Percentiles rank a stretch among this genome's conserved stretches.
Conservation (phyloP, 2,888 invertebrate species). For the Xylota sylvarum region DNA sequence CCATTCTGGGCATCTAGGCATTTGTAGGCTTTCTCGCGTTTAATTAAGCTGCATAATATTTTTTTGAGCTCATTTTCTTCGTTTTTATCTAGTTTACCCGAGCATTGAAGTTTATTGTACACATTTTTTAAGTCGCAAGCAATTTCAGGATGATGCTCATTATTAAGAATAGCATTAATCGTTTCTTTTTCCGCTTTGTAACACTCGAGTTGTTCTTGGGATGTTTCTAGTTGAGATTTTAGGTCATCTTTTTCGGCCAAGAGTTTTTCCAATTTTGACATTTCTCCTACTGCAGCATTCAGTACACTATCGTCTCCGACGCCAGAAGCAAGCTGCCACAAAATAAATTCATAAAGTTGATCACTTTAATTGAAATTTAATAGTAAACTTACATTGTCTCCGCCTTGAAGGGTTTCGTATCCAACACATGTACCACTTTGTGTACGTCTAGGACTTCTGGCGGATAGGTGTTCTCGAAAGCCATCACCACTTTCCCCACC, state of each 20-base stretch:
- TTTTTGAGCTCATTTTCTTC: constrained; percentile 80
- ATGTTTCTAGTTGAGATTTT: constrained; percentile 77
- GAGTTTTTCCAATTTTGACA: constrained; percentile 79
- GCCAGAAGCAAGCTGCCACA: constrained; percentile 19
- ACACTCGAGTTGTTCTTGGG: constrained; percentile 78
- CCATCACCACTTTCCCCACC: background rate
- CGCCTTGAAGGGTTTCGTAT: too few relatives aligned
- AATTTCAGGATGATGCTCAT: constrained; percentile 79
- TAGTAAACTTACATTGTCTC: background rate
- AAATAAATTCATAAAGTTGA: background rate
- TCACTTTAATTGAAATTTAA: background rate
- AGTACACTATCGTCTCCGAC: constrained; percentile 80
- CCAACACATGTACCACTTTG: background rate
- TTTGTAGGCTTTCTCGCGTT: constrained; percentile 80
- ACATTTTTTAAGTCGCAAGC: constrained; percentile 78
- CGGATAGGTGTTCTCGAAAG: background rate
- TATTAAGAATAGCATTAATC: constrained; percentile 79
- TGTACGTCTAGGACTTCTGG: background rate
- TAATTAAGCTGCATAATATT: constrained; percentile 71
- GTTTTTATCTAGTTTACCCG: constrained; percentile 79
- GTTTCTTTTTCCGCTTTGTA: constrained; percentile 78
- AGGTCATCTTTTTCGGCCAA: constrained; percentile 79
- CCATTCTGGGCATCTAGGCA: constrained; percentile 81
- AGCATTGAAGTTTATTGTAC: constrained; percentile 79
- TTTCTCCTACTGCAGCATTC: constrained; percentile 78